These are phyloP conservation scores for Okamejei kenojei DNA, from an alignment of 2,797 vertebrate species.

Conservation along the genomic window DNA sequence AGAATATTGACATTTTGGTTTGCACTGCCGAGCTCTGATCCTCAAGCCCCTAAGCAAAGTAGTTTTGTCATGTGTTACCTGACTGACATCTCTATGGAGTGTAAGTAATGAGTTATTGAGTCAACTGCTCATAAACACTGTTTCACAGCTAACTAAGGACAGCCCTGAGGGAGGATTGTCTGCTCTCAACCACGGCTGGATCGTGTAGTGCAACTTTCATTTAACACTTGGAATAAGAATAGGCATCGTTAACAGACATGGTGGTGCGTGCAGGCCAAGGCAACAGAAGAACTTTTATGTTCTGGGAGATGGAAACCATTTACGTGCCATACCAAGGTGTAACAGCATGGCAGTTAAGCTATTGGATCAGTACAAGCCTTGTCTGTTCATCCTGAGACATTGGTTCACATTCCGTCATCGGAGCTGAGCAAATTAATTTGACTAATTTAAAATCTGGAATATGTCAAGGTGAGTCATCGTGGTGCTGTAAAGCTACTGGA, in stretches of 20 bases:
- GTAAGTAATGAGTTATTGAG: background rate
- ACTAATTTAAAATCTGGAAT: no score
- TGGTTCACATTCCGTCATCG: no score
- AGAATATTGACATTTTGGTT: background rate
- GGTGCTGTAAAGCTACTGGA: no score
- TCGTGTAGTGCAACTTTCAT: no score
- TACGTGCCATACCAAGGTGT: background rate
- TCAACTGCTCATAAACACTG: background rate
- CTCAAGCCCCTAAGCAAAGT: background rate
- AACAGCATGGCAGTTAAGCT: no score
- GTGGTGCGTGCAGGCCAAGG: background rate
- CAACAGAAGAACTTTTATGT: background rate
- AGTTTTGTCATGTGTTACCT: background rate
- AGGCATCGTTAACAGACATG: no score
- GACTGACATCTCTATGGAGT: background rate
- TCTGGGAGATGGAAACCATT: background rate
- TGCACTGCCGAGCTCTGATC: background rate
- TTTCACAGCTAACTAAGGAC: background rate
- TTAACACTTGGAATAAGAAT: no score
- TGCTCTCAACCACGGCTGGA: background rate
- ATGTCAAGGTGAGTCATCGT: no score
- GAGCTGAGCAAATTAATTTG: no score
- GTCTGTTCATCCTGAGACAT: no score
- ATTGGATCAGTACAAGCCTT: no score
- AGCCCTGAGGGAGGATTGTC: background rate